phyloP scores from a whole-genome alignment of 2,797 vertebrate genomes.

The Capromys pilorides region DNA sequence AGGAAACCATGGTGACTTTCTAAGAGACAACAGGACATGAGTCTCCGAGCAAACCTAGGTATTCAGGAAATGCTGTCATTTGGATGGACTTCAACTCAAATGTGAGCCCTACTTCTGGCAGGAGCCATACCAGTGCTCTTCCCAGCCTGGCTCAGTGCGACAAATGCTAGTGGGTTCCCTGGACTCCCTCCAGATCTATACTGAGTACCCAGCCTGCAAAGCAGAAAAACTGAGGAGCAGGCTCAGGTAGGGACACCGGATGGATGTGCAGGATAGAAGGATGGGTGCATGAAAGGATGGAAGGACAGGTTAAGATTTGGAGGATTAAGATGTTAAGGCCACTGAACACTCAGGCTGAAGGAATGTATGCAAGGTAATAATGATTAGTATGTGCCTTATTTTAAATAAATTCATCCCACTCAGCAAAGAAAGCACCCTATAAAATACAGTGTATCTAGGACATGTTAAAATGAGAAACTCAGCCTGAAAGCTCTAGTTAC shows the following conservation, averaged over 20 bases:
- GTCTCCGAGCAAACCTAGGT: background rate
- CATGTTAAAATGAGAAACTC: slow-evolving; percentile 13
- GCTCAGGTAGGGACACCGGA: background rate
- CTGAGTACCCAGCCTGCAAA: background rate
- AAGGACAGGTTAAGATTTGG: background rate
- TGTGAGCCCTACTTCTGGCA: background rate
- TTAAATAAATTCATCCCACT: slow-evolving; percentile 45
- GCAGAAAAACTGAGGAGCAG: background rate
- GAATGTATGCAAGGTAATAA: background rate
- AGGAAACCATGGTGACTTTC: slow-evolving; percentile 2
- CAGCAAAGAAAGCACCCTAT: slow-evolving; percentile 23
- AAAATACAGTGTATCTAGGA: background rate
- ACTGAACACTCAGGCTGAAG: slow-evolving; percentile 1
- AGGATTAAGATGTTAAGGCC: background rate
- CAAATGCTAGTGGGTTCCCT: background rate
- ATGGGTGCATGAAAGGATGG: background rate
- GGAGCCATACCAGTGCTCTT: background rate
- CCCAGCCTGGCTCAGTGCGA: background rate
- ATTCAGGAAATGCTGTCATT: background rate
- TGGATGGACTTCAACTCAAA: slow-evolving; percentile 39
- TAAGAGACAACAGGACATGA: background rate
- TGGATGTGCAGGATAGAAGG: background rate
- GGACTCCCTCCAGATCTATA: background rate
- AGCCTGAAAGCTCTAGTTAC: background rate
- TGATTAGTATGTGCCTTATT: slow-evolving; percentile 5